Evolutionary conservation across 2,888 invertebrate genomes (phyloP).

Genomic region (Tigriopus californicus): DNA sequence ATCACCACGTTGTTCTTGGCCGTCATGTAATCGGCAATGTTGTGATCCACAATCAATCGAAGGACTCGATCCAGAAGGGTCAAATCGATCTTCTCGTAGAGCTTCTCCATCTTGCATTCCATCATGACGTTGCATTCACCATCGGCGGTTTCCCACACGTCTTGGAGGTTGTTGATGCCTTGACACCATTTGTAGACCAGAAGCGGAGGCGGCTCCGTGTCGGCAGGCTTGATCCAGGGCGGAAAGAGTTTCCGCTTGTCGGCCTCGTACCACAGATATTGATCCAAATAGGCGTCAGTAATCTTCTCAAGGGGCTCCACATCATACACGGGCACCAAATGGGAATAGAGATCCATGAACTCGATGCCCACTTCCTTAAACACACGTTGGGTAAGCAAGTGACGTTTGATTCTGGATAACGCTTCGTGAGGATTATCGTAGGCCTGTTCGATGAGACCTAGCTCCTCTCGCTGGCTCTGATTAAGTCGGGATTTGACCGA

Average conservation of each 20-base stretch:
- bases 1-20: slow-evolving; percentile 99
- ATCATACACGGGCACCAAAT: slow-evolving; percentile 95
- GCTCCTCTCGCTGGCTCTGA: slow-evolving; percentile 94
- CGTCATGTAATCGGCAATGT: slow-evolving; percentile 99
- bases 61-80: slow-evolving; percentile 87
- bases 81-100: slow-evolving; percentile 99
- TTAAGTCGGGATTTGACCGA: slow-evolving; percentile 91
- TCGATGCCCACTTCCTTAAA: slow-evolving; percentile 99
- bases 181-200: slow-evolving; percentile 95
- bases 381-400: slow-evolving; percentile 88
- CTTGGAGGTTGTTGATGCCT: slow-evolving; percentile 88
- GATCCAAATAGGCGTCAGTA: slow-evolving; percentile 97
- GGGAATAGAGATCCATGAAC: slow-evolving; percentile 99
- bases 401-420: slow-evolving; percentile 93
- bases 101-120: slow-evolving; percentile 90
- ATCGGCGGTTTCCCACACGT: slow-evolving; percentile 97
- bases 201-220: slow-evolving; percentile 72
- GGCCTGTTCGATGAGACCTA: slow-evolving; percentile 96
- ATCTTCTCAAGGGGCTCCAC: slow-evolving; percentile 98
- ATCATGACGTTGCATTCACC: slow-evolving; percentile 96
- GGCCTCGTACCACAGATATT: slow-evolving; percentile 98
- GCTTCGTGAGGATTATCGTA: slow-evolving; percentile 99
- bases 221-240: slow-evolving; percentile 97
- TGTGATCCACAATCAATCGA: slow-evolving; percentile 94
- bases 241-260: slow-evolving; percentile 92